Conservation (phyloP, 2,113 vertebrate genomes). For the Oreochromis spilurus region DNA sequence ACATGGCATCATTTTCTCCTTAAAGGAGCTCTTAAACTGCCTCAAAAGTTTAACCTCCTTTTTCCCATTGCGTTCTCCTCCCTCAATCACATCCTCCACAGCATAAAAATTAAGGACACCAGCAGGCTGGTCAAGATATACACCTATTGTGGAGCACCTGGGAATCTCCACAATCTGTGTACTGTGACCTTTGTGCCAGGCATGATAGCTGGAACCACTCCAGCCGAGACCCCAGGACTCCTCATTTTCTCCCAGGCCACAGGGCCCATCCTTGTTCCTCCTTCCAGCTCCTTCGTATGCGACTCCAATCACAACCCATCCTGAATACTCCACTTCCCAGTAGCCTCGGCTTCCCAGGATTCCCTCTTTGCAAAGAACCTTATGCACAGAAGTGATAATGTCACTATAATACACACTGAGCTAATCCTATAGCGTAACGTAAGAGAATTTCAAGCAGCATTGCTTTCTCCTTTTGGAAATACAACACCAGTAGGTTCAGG, state of each 20-base stretch:
- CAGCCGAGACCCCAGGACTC: constrained; percentile 66
- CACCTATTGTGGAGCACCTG: constrained; percentile 36
- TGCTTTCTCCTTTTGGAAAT: not conserved
- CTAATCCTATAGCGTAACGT: not conserved
- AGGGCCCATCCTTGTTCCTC: constrained; percentile 46
- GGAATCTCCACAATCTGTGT: constrained; percentile 17
- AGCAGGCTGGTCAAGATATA: constrained; percentile 68
- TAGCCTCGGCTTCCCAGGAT: constrained; percentile 56
- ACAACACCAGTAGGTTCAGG: not conserved
- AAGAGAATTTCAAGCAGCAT: not conserved
- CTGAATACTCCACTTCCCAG: constrained; percentile 60
- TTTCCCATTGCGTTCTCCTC: not conserved
- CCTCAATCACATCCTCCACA: constrained; percentile 40
- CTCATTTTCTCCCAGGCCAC: constrained; percentile 67
- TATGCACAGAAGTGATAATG: not conserved
- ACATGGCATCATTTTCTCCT: constrained; percentile 49
- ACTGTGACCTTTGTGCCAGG: constrained; percentile 50
- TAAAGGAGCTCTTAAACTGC: constrained; percentile 29
- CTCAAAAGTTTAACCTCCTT: constrained; percentile 47
- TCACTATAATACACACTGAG: not conserved
- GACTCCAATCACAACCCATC: constrained; percentile 58
- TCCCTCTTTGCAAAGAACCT: constrained; percentile 65
- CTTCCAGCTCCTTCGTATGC: constrained; percentile 48
- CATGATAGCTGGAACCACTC: constrained; percentile 54
- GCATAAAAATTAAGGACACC: constrained; percentile 59